Conservation (phyloP, 2,113 vertebrate species). For the Cochlearius cochlearius region DNA sequence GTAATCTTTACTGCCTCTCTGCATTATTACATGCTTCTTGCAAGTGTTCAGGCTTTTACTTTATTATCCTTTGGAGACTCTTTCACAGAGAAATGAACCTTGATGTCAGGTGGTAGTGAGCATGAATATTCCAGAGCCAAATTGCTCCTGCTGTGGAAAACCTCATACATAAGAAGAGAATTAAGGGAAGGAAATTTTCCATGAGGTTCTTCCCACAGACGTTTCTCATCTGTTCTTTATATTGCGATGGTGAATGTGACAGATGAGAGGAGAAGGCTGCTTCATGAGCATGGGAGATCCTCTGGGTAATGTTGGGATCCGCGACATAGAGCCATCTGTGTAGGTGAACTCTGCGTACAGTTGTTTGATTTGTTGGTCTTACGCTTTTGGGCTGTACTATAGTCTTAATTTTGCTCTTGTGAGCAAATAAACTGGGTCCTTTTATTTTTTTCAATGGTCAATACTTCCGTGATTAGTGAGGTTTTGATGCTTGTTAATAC, state of each 20-base stretch:
- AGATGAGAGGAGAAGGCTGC: background rate
- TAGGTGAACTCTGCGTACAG: background rate
- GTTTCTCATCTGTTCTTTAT: background rate
- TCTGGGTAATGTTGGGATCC: background rate
- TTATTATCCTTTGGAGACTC: conserved; percentile 47
- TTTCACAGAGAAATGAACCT: conserved; percentile 41
- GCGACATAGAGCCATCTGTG: accelerated
- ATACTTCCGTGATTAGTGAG: background rate
- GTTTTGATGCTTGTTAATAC: background rate
- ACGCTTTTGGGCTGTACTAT: background rate
- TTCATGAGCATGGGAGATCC: background rate
- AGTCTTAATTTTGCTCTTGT: background rate
- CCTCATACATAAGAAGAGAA: background rate
- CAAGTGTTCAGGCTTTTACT: conserved; percentile 22
- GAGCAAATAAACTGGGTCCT: background rate
- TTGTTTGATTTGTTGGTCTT: background rate
- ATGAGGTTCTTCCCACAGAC: background rate
- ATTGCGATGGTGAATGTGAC: background rate
- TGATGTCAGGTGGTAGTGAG: conserved; percentile 33
- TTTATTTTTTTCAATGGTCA: background rate
- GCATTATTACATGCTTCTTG: conserved; percentile 13
- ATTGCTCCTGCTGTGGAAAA: background rate
- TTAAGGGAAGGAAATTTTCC: background rate
- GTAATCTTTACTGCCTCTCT: background rate
- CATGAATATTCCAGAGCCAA: conserved; percentile 45